Percentiles rank a stretch among this genome's conserved stretches.
phyloP scores from a whole-genome alignment of 2,888 invertebrate species.

The Clusia tigrina region DNA sequence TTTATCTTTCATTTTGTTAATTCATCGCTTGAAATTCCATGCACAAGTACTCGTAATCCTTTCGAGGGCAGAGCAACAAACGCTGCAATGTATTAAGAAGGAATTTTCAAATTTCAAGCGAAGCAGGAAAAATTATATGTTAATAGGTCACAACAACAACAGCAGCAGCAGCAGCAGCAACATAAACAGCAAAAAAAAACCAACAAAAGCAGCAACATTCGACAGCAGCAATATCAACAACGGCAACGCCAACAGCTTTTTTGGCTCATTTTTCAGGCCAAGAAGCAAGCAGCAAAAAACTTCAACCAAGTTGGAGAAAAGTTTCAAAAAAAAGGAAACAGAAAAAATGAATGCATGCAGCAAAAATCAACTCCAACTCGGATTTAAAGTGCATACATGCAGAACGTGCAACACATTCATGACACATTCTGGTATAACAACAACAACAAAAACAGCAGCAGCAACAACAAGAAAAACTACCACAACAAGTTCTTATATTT shows the following conservation, averaged over 20 bases:
- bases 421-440: slow-evolving; percentile 26
- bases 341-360: too few relatives aligned
- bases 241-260: neutral
- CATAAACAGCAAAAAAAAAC: neutral
- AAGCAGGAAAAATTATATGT: slow-evolving; percentile 28
- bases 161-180: slow-evolving; percentile 17
- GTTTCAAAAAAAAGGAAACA: too few relatives aligned
- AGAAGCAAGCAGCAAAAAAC: slow-evolving; percentile 9
- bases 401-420: slow-evolving; percentile 36
- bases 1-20: too few relatives aligned
- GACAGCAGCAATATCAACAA: too few relatives aligned
- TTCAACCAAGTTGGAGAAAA: too few relatives aligned
- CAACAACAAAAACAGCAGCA: slow-evolving; percentile 5
- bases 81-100: slow-evolving; percentile 17
- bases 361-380: too few relatives aligned
- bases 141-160: slow-evolving; percentile 39
- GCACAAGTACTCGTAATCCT: too few relatives aligned
- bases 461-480: slow-evolving; percentile 22
- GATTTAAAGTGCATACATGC: slow-evolving; percentile 29
- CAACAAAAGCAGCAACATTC: neutral
- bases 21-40: too few relatives aligned
- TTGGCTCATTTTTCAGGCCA: slow-evolving; percentile 19
- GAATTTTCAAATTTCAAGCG: neutral
- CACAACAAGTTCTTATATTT: slow-evolving; percentile 14
- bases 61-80: slow-evolving; percentile 2